Base-by-base conservation (phyloP, 2,797 vertebrate genomes). In the Sebastes cheni region DNA sequence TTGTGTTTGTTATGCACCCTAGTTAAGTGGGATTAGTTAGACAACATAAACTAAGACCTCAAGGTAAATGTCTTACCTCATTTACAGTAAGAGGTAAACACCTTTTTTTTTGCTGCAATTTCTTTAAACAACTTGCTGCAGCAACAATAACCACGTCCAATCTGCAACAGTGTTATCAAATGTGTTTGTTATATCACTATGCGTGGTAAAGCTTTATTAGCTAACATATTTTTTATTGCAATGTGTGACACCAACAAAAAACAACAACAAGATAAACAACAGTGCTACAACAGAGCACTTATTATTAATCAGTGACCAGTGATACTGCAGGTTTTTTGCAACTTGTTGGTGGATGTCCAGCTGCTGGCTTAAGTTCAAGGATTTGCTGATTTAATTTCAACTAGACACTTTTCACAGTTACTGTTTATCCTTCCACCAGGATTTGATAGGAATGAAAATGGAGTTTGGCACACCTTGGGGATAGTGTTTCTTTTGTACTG, bases 221-320 rank as follows among this genome's bases (percentile, higher is more conserved):
- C 30, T 7, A 16, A 65, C 13, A 4, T 10, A 36, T n/a, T 58
- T n/a, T 58, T n/a, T 25, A 61, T 59, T 67, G 16, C 75, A 13
- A 67, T 68, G 8, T 32, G 7, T 54, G 13, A 22, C 10, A 66
- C 25, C 4, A 32, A 39, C 36, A 39, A 39, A 39, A 5, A 54
- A 50, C 23, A 58, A 55, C 18, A 66, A 61, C 20, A 13, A 55
- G 18, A 22, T 46, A 60, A 73, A 71, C 36, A 10, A 54, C 42
- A 22, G 29, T 8, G 22, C 3, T 4, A 13, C 9, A 59, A 8
- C 6, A 65, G 16, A 46, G 20, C 5, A 39, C 14, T 42, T 69
- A 58, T 78, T 80, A 46, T 16, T 42, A 67, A 79, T 79, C 58
- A 52, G 22, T 84, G 20, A 58, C 73, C 29, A 80, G 29, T 56